A percentile compares a stretch with the other conserved stretches of the same genome.
phyloP scores from a whole-genome alignment of 2,888 invertebrate genomes.

The Tolmerus cingulatus region DNA sequence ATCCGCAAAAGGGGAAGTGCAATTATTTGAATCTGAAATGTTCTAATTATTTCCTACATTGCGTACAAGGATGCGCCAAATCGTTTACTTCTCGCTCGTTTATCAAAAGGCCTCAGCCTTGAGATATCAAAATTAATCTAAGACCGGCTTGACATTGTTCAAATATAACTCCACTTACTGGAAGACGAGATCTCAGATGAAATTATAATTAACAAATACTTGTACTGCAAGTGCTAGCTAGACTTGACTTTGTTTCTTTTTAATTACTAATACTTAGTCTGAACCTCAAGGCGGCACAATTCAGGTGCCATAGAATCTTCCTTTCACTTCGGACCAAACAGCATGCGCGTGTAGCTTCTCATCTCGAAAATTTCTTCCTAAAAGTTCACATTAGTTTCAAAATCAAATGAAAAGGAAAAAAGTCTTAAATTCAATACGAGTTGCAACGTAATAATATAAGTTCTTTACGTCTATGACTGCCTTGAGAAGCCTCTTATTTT shows the following conservation, averaged over 20 bases:
- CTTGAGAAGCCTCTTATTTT: conserved; percentile 11
- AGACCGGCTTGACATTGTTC: neutral
- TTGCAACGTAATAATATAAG: conserved; percentile 3
- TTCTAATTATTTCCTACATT: neutral
- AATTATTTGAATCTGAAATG: neutral
- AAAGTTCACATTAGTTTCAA: neutral
- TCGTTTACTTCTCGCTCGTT: neutral
- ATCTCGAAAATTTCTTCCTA: neutral
- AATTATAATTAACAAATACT: neutral
- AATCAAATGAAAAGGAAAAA: neutral
- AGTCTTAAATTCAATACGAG: neutral
- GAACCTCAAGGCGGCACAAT: neutral
- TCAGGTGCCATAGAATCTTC: conserved; percentile 9
- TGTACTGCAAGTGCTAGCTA: neutral
- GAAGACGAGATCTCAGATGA: neutral
- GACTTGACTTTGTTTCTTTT: neutral
- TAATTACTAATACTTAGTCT: neutral
- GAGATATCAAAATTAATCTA: neutral
- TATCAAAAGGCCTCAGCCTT: neutral
- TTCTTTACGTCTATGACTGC: conserved; percentile 29
- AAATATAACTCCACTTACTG: neutral
- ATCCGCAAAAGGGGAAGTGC: neutral
- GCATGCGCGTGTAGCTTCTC: neutral
- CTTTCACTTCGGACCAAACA: neutral
- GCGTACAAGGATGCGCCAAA: neutral